A percentile compares a stretch with the other conserved stretches of the same genome.
These are phyloP conservation scores for Balanococcus diminutus DNA, from an alignment of 2,888 invertebrate species.

Conservation along the genomic window DNA sequence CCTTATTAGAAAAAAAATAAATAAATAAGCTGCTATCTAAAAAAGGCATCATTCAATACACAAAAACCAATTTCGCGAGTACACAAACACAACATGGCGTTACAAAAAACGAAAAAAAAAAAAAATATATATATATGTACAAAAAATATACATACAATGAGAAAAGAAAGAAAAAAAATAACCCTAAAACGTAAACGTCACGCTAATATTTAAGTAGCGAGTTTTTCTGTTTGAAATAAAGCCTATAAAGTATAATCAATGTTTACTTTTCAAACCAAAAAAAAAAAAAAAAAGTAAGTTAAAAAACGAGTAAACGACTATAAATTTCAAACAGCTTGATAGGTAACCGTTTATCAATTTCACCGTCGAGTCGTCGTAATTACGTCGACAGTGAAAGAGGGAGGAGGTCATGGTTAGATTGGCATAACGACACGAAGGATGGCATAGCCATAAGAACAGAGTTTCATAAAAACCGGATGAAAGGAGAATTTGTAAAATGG, in stretches of 20 bases:
- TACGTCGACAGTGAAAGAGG: background rate
- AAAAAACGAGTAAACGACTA: constrained; percentile 32
- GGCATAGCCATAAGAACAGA: background rate
- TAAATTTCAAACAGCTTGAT: constrained; percentile 10
- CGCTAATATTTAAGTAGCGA: constrained; percentile 44
- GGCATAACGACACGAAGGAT: background rate
- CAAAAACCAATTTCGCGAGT: constrained; percentile 4
- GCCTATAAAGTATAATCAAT: constrained; percentile 27
- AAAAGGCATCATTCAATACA: constrained; percentile 16
- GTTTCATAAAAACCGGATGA: background rate
- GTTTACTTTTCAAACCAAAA: constrained; percentile 14
- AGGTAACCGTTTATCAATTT: constrained; percentile 42
- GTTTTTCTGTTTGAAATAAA: constrained; percentile 40
- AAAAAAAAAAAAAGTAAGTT: background rate
- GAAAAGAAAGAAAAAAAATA: constrained; percentile 9
- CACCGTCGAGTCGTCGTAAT: background rate
- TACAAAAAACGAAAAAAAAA: background rate
- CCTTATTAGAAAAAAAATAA: background rate
- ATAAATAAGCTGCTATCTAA: background rate
- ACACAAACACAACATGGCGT: background rate
- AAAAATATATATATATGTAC: background rate
- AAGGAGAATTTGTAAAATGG: background rate
- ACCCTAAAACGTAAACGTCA: constrained; percentile 13
- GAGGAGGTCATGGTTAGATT: constrained; percentile 13
- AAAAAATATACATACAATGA: constrained; percentile 35